These are phyloP conservation scores for Nezara viridula DNA, from an alignment of 2,888 invertebrate genomes.

Conservation along the genomic window DNA sequence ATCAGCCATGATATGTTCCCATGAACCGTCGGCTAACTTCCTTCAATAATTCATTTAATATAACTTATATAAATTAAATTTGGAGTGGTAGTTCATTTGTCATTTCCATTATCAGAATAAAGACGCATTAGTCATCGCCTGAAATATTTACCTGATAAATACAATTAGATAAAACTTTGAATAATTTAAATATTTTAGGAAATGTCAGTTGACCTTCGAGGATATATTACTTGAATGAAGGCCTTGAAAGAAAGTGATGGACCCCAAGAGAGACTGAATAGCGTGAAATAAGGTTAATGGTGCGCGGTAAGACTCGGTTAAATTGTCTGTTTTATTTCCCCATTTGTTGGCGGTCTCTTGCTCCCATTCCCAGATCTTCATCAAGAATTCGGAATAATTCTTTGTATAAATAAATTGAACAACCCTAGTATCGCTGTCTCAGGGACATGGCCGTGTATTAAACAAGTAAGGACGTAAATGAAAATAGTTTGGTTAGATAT, in stretches of 20 bases:
- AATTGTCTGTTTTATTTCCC: neutral
- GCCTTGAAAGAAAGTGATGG: neutral
- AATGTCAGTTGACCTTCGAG: neutral
- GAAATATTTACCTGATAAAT: too few species aligned
- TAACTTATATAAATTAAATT: too few species aligned
- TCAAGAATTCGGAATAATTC: neutral
- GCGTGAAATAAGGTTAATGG: conserved; percentile 33
- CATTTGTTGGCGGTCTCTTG: neutral
- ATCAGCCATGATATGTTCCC: too few species aligned
- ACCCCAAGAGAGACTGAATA: neutral
- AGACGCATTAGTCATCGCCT: too few species aligned
- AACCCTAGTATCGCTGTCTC: neutral
- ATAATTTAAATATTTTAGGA: neutral
- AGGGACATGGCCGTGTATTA: too few species aligned
- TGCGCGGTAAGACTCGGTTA: neutral
- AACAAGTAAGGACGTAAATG: too few species aligned
- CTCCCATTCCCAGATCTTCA: neutral
- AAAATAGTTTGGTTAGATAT: too few species aligned
- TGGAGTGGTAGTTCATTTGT: too few species aligned
- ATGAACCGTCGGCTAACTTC: too few species aligned
- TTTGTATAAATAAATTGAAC: neutral
- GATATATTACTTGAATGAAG: neutral
- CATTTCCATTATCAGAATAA: too few species aligned
- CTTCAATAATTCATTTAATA: too few species aligned
- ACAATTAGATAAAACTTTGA: too few species aligned